A percentile compares a stretch with the other conserved stretches of the same genome.
These are phyloP conservation scores for Scaeva pyrastri DNA, from an alignment of 2,888 invertebrate species.

Conservation along the genomic window DNA sequence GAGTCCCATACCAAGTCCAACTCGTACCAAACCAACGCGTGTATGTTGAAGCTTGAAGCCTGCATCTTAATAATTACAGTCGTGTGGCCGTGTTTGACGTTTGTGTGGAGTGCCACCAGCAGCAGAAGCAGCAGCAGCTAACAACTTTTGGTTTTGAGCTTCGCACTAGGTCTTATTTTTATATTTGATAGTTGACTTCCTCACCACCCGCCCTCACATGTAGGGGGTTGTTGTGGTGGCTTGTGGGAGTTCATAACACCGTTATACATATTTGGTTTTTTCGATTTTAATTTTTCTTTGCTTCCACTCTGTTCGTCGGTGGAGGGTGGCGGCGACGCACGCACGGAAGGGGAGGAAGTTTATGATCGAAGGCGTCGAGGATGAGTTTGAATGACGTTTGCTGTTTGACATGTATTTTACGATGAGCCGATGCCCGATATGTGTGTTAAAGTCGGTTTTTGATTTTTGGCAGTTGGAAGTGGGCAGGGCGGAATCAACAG, in stretches of 20 bases:
- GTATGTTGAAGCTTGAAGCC: constrained; percentile 49
- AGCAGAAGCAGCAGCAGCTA: constrained; percentile 55
- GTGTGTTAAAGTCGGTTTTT: background rate
- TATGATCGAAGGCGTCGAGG: constrained; percentile 46
- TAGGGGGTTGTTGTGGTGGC: constrained; percentile 14
- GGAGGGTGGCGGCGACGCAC: too few relatives aligned
- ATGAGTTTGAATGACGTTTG: constrained; percentile 25
- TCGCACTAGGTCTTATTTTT: constrained; percentile 53
- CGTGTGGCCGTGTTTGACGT: constrained; percentile 66
- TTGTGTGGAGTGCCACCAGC: constrained; percentile 48
- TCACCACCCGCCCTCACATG: background rate
- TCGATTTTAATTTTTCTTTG: constrained; percentile 30
- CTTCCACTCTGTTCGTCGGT: background rate
- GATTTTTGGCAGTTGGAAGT: too few relatives aligned
- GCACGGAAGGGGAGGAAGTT: constrained; percentile 2
- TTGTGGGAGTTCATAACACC: constrained; percentile 63
- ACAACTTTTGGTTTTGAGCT: constrained; percentile 65
- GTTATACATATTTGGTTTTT: constrained; percentile 48
- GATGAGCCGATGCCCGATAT: background rate
- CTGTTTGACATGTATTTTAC: background rate
- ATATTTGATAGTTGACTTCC: constrained; percentile 11
- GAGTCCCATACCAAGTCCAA: too few relatives aligned
- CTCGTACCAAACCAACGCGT: constrained; percentile 16
- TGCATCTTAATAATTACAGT: constrained; percentile 68
- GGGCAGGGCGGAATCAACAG: constrained; percentile 75